Conservation (phyloP, 2,888 invertebrate species). For the Calliphora vomitoria region DNA sequence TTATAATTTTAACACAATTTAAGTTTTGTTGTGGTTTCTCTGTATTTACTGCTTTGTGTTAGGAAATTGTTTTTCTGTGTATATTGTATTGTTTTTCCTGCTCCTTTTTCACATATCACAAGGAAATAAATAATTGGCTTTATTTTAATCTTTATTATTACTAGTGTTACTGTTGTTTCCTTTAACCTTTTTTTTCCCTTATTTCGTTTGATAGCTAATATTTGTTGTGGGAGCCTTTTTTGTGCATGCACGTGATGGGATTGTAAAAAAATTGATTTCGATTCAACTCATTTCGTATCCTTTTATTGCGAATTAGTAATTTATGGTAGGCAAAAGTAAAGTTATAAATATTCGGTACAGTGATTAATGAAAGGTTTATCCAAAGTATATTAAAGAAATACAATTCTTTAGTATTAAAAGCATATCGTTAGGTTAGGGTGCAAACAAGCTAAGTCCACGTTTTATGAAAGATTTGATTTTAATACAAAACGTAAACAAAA, state of each 20-base stretch:
- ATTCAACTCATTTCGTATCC: not conserved
- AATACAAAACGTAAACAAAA: too few relatives aligned
- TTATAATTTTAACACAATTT: not conserved
- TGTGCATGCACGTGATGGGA: constrained; percentile 4
- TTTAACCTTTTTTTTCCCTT: not conserved
- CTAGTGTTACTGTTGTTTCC: not conserved
- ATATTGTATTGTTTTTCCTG: not conserved
- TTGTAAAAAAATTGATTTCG: constrained; percentile 9
- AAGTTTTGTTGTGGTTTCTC: constrained; percentile 7
- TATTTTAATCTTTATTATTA: constrained; percentile 40
- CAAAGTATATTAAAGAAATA: not conserved
- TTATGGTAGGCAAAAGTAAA: constrained; percentile 17
- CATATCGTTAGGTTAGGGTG: too few relatives aligned
- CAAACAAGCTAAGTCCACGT: too few relatives aligned
- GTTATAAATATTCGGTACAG: not conserved
- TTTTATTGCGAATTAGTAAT: constrained; percentile 9
- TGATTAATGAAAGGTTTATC: constrained; percentile 6
- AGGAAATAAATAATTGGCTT: constrained; percentile 36
- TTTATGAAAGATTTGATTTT: too few relatives aligned
- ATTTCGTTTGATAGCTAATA: constrained; percentile 16
- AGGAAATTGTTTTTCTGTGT: not conserved
- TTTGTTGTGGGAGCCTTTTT: not conserved
- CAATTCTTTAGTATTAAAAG: too few relatives aligned
- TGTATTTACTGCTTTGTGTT: not conserved
- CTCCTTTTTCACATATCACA: constrained; percentile 13